Evolutionary conservation across 2,113 vertebrate genomes (phyloP).

Genomic region (Otus sunia): DNA sequence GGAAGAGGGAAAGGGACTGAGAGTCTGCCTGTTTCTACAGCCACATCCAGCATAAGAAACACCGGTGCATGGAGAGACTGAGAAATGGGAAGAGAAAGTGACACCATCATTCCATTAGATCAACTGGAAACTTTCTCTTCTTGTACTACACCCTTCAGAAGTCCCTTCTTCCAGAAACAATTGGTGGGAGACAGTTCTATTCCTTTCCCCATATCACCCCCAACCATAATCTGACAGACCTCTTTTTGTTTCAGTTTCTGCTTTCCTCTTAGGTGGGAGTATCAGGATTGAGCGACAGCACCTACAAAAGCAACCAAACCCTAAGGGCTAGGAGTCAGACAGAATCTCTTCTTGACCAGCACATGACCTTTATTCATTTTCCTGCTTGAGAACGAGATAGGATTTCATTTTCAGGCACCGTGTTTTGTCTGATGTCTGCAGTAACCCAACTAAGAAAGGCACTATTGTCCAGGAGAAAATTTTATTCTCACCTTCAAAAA

Average conservation of each 20-base stretch:
- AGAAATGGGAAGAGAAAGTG: neutral
- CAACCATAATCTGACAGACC: neutral
- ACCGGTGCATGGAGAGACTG: accelerated
- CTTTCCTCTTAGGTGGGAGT: neutral
- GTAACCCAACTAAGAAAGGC: neutral
- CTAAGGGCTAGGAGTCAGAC: neutral
- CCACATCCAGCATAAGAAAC: neutral
- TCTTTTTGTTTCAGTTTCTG: neutral
- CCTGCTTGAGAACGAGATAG: neutral
- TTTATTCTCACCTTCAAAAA: neutral
- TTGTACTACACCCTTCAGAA: neutral
- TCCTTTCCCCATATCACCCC: neutral
- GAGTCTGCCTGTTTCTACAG: neutral
- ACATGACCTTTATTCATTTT: neutral
- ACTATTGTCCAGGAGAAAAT: neutral
- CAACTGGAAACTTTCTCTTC: neutral
- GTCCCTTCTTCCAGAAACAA: neutral
- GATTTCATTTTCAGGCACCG: neutral
- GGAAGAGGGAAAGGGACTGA: neutral
- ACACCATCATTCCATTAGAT: neutral
- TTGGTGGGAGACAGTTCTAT: neutral
- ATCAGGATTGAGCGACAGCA: neutral
- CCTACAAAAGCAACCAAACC: neutral
- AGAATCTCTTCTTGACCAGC: neutral
- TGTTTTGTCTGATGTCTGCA: neutral